Evolutionary conservation across 1,140 invertebrate species (phyloP).

Genomic region (Centruroides sculpturatus): DNA sequence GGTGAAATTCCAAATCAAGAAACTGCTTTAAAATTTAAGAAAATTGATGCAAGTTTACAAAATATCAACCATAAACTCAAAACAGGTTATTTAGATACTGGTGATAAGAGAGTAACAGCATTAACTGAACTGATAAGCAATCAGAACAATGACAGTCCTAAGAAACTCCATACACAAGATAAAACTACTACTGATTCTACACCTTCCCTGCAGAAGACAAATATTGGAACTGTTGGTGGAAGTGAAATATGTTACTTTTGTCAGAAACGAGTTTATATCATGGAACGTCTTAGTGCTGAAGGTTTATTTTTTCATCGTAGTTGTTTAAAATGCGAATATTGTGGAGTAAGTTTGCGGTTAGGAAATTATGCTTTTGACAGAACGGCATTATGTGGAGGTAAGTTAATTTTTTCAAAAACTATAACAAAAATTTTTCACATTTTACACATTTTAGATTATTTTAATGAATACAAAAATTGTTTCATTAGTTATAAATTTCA

Average conservation of each 20-base stretch:
- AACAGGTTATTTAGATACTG: constrained; percentile 53
- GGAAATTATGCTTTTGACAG: constrained; percentile 36
- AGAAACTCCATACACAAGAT: too few species aligned
- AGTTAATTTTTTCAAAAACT: background rate
- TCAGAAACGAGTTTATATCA: constrained; percentile 68
- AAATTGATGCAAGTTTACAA: constrained; percentile 66
- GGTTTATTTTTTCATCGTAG: constrained; percentile 69
- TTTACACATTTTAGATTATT: too few species aligned
- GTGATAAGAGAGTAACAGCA: constrained; percentile 57
- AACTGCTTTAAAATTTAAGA: constrained; percentile 40
- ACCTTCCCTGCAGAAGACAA: background rate
- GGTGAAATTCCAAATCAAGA: constrained; percentile 17
- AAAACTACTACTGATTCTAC: background rate
- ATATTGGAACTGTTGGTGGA: constrained; percentile 31
- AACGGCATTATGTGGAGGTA: constrained; percentile 21
- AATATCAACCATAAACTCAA: constrained; percentile 62
- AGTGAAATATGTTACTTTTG: constrained; percentile 77
- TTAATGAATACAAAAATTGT: too few species aligned
- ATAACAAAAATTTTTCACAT: too few species aligned
- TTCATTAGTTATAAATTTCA: too few species aligned
- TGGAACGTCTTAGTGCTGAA: constrained; percentile 72
- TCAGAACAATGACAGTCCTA: background rate
- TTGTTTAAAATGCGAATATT: constrained; percentile 65
- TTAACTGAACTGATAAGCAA: constrained; percentile 60
- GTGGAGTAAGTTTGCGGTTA: constrained; percentile 47